phyloP scores from a whole-genome alignment of 2,888 invertebrate genomes.

The Theretra japonica region DNA sequence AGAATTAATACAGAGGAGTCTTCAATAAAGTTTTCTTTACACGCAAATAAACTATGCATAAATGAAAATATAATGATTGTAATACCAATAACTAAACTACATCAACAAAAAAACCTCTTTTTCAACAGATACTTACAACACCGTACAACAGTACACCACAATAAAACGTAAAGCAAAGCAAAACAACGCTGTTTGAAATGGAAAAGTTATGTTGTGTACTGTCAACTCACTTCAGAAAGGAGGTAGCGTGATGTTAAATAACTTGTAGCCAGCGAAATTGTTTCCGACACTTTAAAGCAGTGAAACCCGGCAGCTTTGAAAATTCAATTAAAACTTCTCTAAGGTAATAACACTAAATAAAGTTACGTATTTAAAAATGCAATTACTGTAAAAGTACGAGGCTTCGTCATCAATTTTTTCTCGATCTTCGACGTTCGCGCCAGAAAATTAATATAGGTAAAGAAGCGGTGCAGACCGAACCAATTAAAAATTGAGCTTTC shows the following conservation, averaged over 20 bases:
- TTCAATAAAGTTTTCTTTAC: too few relatives aligned
- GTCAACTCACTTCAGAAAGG: constrained; percentile 10
- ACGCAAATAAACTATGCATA: too few relatives aligned
- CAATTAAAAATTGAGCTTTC: constrained; percentile 55
- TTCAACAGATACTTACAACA: too few relatives aligned
- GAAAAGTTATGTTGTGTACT: constrained; percentile 30
- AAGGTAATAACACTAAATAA: constrained; percentile 35
- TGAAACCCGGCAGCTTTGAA: constrained; percentile 8
- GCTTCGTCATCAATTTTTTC: constrained; percentile 42
- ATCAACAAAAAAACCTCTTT: too few relatives aligned
- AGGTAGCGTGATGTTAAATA: constrained; percentile 25
- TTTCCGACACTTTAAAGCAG: constrained; percentile 20
- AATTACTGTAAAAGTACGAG: constrained; percentile 46
- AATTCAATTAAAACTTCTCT: constrained; percentile 36
- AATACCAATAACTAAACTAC: too few relatives aligned
- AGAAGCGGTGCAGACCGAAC: constrained; percentile 41
- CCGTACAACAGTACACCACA: background rate
- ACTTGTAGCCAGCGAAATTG: constrained; percentile 17
- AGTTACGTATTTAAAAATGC: constrained; percentile 44
- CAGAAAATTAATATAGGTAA: constrained; percentile 52
- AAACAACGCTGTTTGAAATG: constrained; percentile 20
- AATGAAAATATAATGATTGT: too few relatives aligned
- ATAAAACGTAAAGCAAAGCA: background rate
- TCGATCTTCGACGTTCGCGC: constrained; percentile 47
- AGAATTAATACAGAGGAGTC: too few relatives aligned